Conservation (phyloP, 2,888 invertebrate genomes). For the Scaptodrosophila latifasciaeformis region DNA sequence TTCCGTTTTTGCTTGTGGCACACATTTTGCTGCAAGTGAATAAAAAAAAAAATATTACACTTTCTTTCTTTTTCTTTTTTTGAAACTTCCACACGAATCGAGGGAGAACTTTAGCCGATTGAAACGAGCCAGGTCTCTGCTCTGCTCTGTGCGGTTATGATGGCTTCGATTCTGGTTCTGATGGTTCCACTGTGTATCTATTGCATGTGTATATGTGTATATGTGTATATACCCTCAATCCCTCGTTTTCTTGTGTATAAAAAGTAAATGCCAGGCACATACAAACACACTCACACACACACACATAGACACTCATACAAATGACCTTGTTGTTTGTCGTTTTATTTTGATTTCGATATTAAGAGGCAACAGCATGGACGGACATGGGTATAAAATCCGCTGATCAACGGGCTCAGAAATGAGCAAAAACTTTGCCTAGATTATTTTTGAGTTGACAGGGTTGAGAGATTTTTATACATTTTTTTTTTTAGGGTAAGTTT, state of each 20-base stretch:
- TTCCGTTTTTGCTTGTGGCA: slow-evolving; percentile 47
- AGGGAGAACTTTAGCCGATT: too few species aligned
- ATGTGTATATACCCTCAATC: too few species aligned
- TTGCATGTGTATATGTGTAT: too few species aligned
- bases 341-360: slow-evolving; percentile 56
- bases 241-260: slow-evolving; percentile 22
- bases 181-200: too few species aligned
- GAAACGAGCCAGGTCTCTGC: too few species aligned
- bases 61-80: too few species aligned
- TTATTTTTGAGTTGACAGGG: slow-evolving; percentile 19
- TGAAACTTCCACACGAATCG: too few species aligned
- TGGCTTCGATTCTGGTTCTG: too few species aligned
- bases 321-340: slow-evolving; percentile 60
- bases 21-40: slow-evolving; percentile 63
- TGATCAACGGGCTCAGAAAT: too few species aligned
- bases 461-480: slow-evolving; percentile 24
- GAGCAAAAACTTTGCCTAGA: too few species aligned
- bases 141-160: too few species aligned
- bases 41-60: not conserved
- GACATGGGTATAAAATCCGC: slow-evolving; percentile 7
- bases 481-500: slow-evolving; percentile 8
- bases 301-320: slow-evolving; percentile 25
- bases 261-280: slow-evolving; percentile 12
- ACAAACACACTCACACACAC: slow-evolving; percentile 26
- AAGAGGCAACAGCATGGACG: slow-evolving; percentile 49